Percentiles rank a stretch among this genome's conserved stretches.
These are phyloP conservation scores for Holothuria scabra DNA, from an alignment of 53 echinoderm and acorn worm genomes.

Conservation along the genomic window DNA sequence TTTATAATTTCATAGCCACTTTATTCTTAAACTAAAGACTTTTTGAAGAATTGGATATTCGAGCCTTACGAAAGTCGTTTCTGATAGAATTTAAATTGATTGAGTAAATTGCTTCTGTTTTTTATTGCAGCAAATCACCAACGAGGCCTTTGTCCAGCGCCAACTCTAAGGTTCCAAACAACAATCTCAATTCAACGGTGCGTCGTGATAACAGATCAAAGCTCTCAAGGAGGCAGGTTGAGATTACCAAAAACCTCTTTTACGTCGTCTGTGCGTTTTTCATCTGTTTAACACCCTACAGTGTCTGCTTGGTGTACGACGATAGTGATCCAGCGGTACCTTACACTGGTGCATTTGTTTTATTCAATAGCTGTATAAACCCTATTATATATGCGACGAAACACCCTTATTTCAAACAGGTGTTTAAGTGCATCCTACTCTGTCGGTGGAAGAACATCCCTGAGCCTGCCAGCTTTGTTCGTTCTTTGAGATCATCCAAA, in stretches of 20 bases:
- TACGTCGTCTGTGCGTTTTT: slow-evolving; percentile 75
- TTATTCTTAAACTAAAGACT: neutral
- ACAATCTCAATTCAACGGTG: slow-evolving; percentile 51
- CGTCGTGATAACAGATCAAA: slow-evolving; percentile 23
- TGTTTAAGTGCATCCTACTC: slow-evolving; percentile 57
- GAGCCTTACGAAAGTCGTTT: neutral
- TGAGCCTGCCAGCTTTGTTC: slow-evolving; percentile 58
- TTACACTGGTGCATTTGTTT: slow-evolving; percentile 67
- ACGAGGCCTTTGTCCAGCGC: slow-evolving; percentile 28
- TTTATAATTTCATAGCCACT: neutral
- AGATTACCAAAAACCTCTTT: slow-evolving; percentile 75
- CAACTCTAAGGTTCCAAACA: slow-evolving; percentile 47
- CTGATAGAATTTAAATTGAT: neutral
- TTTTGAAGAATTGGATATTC: neutral
- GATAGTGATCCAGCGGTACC: slow-evolving; percentile 67
- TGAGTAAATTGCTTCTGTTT: neutral
- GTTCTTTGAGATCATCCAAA: slow-evolving; percentile 30
- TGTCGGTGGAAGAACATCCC: slow-evolving; percentile 61
- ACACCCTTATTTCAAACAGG: slow-evolving; percentile 72
- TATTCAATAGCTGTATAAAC: slow-evolving; percentile 67
- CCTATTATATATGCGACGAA: slow-evolving; percentile 77
- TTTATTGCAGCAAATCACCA: slow-evolving; percentile 42
- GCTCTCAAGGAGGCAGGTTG: slow-evolving; percentile 64
- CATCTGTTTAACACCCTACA: slow-evolving; percentile 70
- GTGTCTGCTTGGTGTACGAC: slow-evolving; percentile 69